A percentile compares a stretch with the other conserved stretches of the same genome.
phyloP scores from a whole-genome alignment of 1,140 invertebrate genomes.

The Panagrolaimus sp. region DNA sequence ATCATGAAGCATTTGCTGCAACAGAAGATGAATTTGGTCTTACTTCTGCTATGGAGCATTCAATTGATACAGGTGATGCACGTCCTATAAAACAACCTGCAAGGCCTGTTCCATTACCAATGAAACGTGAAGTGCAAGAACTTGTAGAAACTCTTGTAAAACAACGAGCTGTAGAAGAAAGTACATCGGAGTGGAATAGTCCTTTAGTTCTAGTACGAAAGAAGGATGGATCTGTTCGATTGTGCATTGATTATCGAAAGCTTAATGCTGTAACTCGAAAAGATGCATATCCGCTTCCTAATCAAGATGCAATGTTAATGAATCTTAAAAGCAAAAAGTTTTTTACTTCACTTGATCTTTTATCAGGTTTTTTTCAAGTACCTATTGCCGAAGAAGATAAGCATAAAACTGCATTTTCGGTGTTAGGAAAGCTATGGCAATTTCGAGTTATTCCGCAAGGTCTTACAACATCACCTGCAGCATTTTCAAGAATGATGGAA shows the following conservation, averaged over 20 bases:
- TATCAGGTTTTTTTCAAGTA: constrained; percentile 62
- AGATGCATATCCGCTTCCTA: constrained; percentile 63
- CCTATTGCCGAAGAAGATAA: constrained; percentile 34
- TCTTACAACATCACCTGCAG: constrained; percentile 58
- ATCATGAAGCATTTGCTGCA: background rate
- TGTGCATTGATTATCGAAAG: constrained; percentile 61
- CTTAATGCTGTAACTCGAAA: constrained; percentile 60
- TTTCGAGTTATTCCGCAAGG: constrained; percentile 61
- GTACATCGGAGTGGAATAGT: constrained; percentile 58
- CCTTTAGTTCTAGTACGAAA: constrained; percentile 63
- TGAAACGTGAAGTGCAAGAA: constrained; percentile 20
- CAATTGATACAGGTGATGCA: background rate
- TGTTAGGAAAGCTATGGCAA: constrained; percentile 51
- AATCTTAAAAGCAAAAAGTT: constrained; percentile 54
- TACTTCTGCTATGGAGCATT: background rate
- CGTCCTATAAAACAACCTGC: background rate
- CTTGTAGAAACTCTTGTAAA: constrained; percentile 22
- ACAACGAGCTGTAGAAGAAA: background rate
- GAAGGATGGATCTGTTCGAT: constrained; percentile 58
- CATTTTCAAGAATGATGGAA: constrained; percentile 63
- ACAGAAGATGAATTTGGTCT: background rate
- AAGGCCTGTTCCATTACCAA: constrained; percentile 22
- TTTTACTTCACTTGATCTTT: constrained; percentile 61
- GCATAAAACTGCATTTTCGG: constrained; percentile 27
- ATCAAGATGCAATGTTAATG: constrained; percentile 61